These are phyloP conservation scores for Beaufortia kweichowensis DNA, from an alignment of 2,113 vertebrate species.

Conservation along the genomic window DNA sequence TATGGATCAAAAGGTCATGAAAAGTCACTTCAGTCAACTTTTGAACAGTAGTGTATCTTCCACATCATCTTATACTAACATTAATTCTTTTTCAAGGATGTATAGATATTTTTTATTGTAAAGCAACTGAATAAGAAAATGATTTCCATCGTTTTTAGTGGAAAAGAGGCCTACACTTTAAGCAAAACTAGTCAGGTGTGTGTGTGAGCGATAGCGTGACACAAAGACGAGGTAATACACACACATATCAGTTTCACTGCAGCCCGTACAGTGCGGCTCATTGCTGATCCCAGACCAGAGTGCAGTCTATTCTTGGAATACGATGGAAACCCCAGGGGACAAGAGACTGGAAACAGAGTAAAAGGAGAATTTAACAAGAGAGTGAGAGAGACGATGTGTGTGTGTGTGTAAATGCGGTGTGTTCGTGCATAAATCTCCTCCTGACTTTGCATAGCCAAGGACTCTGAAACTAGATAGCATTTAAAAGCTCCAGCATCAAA, in stretches of 20 bases:
- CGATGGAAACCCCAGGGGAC: slow-evolving; percentile 61
- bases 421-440: slow-evolving; percentile 30
- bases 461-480: slow-evolving; percentile 32
- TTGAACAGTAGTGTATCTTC: too few species aligned
- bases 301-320: slow-evolving; percentile 64
- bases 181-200: neutral
- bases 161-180: neutral
- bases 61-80: too few species aligned
- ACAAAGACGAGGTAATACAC: slow-evolving; percentile 12
- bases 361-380: slow-evolving; percentile 39
- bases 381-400: slow-evolving; percentile 29
- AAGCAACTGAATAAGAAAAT: slow-evolving; percentile 1
- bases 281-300: slow-evolving; percentile 58
- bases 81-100: too few species aligned
- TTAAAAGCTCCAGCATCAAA: slow-evolving; percentile 36
- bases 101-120: neutral
- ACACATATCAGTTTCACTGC: slow-evolving; percentile 47
- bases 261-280: slow-evolving; percentile 47
- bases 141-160: neutral
- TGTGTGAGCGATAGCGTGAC: slow-evolving; percentile 12
- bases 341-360: slow-evolving; percentile 52
- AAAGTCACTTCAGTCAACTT: too few species aligned
- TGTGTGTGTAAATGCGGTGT: neutral
- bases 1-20: too few species aligned
- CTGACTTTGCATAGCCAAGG: slow-evolving; percentile 34